These are phyloP conservation scores for Lasioglossum figueresi DNA, from an alignment of 2,888 invertebrate species.

Conservation along the genomic window DNA sequence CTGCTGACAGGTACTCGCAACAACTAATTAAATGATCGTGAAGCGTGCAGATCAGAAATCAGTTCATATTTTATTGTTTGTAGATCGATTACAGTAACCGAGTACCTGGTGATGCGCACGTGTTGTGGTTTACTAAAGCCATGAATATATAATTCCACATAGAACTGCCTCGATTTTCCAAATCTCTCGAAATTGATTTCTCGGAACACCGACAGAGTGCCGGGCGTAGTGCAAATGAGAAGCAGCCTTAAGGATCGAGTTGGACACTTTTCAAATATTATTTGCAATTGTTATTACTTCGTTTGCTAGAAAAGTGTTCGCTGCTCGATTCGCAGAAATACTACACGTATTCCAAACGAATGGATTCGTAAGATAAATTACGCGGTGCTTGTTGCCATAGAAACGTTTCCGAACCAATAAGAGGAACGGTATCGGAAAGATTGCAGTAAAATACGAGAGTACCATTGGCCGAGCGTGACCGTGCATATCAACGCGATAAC, in stretches of 20 bases:
- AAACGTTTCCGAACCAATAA: conserved; percentile 40
- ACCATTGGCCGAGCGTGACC: conserved; percentile 33
- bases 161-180: conserved; percentile 8
- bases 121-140: conserved; percentile 27
- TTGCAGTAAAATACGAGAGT: conserved; percentile 32
- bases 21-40: not conserved
- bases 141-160: conserved; percentile 29
- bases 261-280: not conserved
- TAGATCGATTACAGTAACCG: not conserved
- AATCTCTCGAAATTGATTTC: conserved; percentile 9
- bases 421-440: not conserved
- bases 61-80: not conserved
- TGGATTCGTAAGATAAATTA: conserved; percentile 19
- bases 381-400: conserved; percentile 6
- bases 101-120: conserved; percentile 24
- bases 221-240: conserved; percentile 7
- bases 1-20: not conserved
- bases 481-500: conserved; percentile 2
- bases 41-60: not conserved
- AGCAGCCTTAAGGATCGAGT: conserved; percentile 24
- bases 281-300: not conserved
- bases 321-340: not conserved
- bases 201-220: conserved; percentile 18
- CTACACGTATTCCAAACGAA: not conserved
- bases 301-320: too few species aligned